phyloP scores from a whole-genome alignment of 2,888 invertebrate species.

The Leucophenga maculata region DNA sequence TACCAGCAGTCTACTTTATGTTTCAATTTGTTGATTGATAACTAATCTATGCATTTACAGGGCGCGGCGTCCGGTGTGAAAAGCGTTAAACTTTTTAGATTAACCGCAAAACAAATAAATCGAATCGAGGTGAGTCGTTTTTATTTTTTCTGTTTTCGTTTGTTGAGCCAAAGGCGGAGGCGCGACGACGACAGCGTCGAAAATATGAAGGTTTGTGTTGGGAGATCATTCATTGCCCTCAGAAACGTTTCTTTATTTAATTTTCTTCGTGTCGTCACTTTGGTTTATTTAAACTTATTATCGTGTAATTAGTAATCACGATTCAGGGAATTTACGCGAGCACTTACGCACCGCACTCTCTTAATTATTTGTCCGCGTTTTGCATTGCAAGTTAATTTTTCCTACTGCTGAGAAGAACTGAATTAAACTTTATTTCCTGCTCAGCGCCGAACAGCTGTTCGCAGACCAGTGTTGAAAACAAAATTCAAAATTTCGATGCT shows the following conservation, averaged over 20 bases:
- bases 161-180: background rate
- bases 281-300: background rate
- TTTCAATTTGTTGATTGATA: background rate
- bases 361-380: background rate
- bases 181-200: background rate
- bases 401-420: background rate
- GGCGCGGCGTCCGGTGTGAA: background rate
- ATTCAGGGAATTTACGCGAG: too few species aligned
- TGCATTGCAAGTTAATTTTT: background rate
- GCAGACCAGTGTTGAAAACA: background rate
- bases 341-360: background rate
- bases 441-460: background rate
- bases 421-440: background rate
- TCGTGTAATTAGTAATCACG: background rate
- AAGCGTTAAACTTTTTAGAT: background rate
- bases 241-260: background rate
- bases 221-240: background rate
- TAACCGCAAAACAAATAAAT: constrained; percentile 13
- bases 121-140: background rate
- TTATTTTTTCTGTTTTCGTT: background rate
- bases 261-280: background rate
- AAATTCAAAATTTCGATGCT: background rate
- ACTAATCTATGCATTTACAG: background rate
- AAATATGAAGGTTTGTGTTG: too few species aligned
- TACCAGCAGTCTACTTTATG: background rate